Evolutionary conservation across 2,797 vertebrate genomes (phyloP).

Genomic region (Cyprinella venusta): DNA sequence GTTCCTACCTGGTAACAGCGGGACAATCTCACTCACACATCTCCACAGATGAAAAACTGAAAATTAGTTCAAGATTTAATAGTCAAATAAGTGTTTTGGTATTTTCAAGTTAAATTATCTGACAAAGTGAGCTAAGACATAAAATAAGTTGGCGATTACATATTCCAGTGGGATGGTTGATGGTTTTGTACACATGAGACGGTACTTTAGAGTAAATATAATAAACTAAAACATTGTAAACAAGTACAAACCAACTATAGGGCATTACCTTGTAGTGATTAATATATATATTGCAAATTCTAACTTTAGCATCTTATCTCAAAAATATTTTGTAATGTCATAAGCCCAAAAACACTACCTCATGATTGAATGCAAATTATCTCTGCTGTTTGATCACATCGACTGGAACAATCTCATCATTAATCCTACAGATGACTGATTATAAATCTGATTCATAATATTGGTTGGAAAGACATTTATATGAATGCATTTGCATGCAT

Average conservation of each 20-base stretch:
- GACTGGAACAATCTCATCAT: neutral
- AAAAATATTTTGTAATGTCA: neutral
- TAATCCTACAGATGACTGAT: neutral
- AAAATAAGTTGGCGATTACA: neutral
- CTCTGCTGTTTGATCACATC: neutral
- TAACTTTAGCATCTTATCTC: neutral
- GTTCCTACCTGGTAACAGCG: slow-evolving; percentile 27
- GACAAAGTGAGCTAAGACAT: neutral
- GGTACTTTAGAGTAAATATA: no score
- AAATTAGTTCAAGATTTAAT: neutral
- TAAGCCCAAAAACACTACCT: neutral
- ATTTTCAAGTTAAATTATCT: neutral
- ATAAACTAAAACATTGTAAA: neutral
- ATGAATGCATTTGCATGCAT: no score
- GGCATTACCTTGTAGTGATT: neutral
- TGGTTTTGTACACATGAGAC: neutral
- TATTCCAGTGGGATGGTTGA: no score
- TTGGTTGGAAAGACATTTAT: neutral
- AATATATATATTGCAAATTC: neutral
- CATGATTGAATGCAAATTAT: neutral
- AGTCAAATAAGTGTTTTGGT: neutral
- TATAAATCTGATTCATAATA: neutral
- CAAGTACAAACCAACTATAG: neutral
- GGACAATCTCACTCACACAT: slow-evolving; percentile 12
- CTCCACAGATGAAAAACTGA: neutral